A percentile compares a stretch with the other conserved stretches of the same genome.
phyloP scores from a whole-genome alignment of 2,888 invertebrate genomes.

The Allolobophora icterica region DNA sequence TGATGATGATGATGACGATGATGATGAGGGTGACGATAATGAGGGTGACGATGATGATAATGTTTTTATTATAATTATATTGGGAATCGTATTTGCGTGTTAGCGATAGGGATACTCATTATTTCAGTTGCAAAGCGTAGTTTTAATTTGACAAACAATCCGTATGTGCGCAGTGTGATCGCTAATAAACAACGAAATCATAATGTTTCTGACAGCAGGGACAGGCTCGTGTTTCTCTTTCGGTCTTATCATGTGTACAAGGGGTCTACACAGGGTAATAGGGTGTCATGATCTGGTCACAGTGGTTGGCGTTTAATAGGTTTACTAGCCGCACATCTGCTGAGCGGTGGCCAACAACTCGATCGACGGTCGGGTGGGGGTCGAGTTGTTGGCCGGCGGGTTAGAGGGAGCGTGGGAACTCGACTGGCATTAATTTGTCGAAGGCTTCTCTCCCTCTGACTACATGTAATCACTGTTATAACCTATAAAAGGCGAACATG shows the following conservation, averaged over 20 bases:
- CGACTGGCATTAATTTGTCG: not conserved
- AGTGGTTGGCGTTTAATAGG: not conserved
- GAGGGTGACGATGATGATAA: too few species aligned
- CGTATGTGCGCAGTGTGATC: not conserved
- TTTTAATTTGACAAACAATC: not conserved
- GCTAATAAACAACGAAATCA: not conserved
- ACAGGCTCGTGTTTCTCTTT: not conserved
- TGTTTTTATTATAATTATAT: not conserved
- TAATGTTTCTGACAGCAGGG: not conserved
- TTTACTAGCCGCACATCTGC: not conserved
- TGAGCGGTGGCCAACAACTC: not conserved
- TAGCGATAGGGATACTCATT: not conserved
- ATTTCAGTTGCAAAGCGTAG: not conserved
- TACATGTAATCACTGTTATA: not conserved
- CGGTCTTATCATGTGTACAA: not conserved
- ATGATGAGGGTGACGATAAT: too few species aligned
- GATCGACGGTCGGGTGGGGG: not conserved
- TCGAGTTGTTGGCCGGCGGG: not conserved
- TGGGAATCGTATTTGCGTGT: not conserved
- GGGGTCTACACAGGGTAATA: not conserved
- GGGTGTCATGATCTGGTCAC: slow-evolving; percentile 7
- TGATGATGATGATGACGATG: too few species aligned
- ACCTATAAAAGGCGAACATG: not conserved
- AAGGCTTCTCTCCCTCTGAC: not conserved
- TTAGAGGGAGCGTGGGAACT: slow-evolving; percentile 7